These are phyloP conservation scores for Drosophila ustulata DNA, from an alignment of 2,888 invertebrate species.

Conservation along the genomic window DNA sequence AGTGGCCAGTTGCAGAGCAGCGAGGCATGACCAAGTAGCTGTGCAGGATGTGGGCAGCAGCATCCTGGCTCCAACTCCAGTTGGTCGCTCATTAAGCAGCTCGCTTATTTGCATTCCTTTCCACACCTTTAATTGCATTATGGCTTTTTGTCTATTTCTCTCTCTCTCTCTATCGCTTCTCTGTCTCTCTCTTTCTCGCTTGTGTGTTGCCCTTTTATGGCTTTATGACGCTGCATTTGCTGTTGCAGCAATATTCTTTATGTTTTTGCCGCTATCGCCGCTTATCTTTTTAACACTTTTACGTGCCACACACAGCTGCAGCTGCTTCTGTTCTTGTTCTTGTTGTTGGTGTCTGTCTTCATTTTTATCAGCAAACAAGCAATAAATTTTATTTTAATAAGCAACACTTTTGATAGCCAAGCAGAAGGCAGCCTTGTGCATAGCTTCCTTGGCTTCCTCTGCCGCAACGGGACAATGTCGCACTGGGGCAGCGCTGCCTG, in stretches of 20 bases:
- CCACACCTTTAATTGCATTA: slow-evolving; percentile 53
- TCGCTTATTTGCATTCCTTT: slow-evolving; percentile 50
- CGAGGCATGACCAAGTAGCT: slow-evolving; percentile 37
- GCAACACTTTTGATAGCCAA: slow-evolving; percentile 78
- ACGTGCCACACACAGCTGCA: slow-evolving; percentile 45
- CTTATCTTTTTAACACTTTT: slow-evolving; percentile 79
- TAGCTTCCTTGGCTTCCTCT: neutral
- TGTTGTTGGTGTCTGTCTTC: slow-evolving; percentile 55
- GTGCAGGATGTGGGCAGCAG: neutral
- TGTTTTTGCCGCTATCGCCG: slow-evolving; percentile 52
- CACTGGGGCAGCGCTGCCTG: slow-evolving; percentile 20
- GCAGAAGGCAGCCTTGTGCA: neutral
- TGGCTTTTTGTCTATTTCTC: slow-evolving; percentile 42
- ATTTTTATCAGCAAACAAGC: slow-evolving; percentile 79
- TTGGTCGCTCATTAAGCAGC: slow-evolving; percentile 36
- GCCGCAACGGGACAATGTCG: slow-evolving; percentile 14
- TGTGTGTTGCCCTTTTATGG: neutral
- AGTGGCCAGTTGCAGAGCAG: slow-evolving; percentile 37
- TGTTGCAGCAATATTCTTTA: slow-evolving; percentile 59
- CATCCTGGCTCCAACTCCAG: neutral
- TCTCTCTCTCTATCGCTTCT: neutral
- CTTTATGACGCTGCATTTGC: slow-evolving; percentile 58
- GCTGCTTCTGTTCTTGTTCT: slow-evolving; percentile 11
- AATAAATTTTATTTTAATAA: slow-evolving; percentile 81
- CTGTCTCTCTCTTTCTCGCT: neutral